A percentile compares a stretch with the other conserved stretches of the same genome.
These are phyloP conservation scores for Dynastes tityus DNA, from an alignment of 2,888 invertebrate genomes.

Conservation along the genomic window DNA sequence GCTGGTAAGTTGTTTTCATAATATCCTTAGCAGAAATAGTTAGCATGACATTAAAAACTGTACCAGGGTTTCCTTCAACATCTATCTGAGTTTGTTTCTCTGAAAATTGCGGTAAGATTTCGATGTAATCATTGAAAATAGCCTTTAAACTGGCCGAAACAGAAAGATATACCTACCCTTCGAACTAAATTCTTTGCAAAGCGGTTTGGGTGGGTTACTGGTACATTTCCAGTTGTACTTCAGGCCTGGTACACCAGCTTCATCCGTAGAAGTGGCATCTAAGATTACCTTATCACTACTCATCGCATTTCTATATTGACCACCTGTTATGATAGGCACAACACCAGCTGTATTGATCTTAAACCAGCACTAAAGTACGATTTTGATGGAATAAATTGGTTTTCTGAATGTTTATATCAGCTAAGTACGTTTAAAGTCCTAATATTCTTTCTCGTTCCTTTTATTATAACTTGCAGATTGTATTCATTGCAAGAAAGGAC, in stretches of 20 bases:
- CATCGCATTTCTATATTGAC: constrained; percentile 31
- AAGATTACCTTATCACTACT: constrained; percentile 20
- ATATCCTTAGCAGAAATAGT: constrained; percentile 7
- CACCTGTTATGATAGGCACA: constrained; percentile 20
- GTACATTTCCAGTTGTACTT: constrained; percentile 32
- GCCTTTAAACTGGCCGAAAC: not conserved
- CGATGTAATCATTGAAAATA: not conserved
- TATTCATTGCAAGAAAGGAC: constrained; percentile 24
- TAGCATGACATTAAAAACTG: constrained; percentile 5
- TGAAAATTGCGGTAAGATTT: constrained; percentile 1
- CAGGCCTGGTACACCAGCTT: constrained; percentile 20
- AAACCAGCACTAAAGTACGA: constrained; percentile 42
- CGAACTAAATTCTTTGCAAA: constrained; percentile 26
- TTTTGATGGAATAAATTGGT: not conserved
- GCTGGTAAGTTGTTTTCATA: constrained; percentile 25
- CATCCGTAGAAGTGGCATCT: constrained; percentile 26
- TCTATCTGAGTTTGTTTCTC: constrained; percentile 16
- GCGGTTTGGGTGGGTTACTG: not conserved
- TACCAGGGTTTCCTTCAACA: constrained; percentile 19
- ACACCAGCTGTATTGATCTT: constrained; percentile 25
- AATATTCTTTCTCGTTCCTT: not conserved
- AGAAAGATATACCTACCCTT: constrained; percentile 19
- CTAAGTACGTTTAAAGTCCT: constrained; percentile 30
- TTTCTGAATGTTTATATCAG: not conserved
- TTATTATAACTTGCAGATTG: constrained; percentile 31